Evolutionary conservation across 2,797 vertebrate genomes (phyloP).

Genomic region (Ptychadena robeensis): DNA sequence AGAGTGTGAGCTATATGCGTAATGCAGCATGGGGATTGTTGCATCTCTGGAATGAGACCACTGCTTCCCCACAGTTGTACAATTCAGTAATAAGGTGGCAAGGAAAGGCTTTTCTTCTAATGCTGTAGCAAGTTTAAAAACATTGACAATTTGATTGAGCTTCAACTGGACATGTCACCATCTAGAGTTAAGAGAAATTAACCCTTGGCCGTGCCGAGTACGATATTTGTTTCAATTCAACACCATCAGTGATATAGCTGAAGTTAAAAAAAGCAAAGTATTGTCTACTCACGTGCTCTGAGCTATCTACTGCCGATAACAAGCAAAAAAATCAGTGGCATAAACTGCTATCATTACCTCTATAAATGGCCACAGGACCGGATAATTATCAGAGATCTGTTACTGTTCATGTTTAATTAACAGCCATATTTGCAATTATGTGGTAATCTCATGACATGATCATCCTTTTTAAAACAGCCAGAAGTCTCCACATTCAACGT

Average conservation of each 20-base stretch:
- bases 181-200: too few species aligned
- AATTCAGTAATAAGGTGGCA: too few species aligned
- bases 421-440: conserved; percentile 49
- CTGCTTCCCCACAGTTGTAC: too few species aligned
- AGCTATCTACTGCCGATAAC: conserved; percentile 19
- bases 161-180: too few species aligned
- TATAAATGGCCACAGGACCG: conserved; percentile 22
- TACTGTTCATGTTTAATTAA: conserved; percentile 42
- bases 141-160: too few species aligned
- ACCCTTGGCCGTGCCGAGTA: too few species aligned
- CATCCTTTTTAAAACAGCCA: neutral
- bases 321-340: conserved; percentile 25
- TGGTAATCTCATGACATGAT: conserved; percentile 23
- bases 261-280: conserved; percentile 1
- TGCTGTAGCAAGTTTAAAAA: too few species aligned
- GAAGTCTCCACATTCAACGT: neutral
- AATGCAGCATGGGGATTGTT: too few species aligned
- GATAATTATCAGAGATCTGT: conserved; percentile 45
- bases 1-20: too few species aligned
- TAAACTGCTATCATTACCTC: conserved; percentile 40
- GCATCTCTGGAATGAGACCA: too few species aligned
- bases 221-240: too few species aligned
- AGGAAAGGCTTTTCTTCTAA: too few species aligned
- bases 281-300: neutral
- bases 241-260: neutral